Percentiles rank a stretch among this genome's conserved stretches.
Conservation (phyloP, 2,888 invertebrate genomes). For the Formica aserva region DNA sequence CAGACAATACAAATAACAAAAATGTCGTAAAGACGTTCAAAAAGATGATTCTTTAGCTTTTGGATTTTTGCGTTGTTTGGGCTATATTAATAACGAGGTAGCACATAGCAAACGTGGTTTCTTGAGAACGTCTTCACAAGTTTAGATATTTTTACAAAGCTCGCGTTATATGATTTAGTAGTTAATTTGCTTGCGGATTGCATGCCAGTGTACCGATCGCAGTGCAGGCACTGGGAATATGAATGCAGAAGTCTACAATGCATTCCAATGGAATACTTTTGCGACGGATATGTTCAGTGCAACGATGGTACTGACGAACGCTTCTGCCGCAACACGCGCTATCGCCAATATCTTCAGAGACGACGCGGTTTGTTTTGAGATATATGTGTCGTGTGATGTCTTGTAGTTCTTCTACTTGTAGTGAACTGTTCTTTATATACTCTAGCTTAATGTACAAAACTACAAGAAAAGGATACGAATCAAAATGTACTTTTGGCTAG, state of each 20-base stretch:
- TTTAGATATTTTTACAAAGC: slow-evolving; percentile 68
- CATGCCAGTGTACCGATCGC: slow-evolving; percentile 83
- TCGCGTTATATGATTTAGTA: slow-evolving; percentile 83
- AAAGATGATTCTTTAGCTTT: background rate
- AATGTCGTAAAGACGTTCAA: background rate
- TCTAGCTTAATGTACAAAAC: slow-evolving; percentile 34
- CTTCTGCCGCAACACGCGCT: slow-evolving; percentile 87
- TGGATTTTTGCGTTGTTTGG: slow-evolving; percentile 13
- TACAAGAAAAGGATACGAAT: slow-evolving; percentile 28
- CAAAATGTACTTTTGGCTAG: too few species aligned
- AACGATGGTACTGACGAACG: slow-evolving; percentile 89
- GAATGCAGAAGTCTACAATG: slow-evolving; percentile 88
- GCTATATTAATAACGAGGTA: slow-evolving; percentile 3
- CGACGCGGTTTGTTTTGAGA: slow-evolving; percentile 85
- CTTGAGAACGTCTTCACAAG: slow-evolving; percentile 31
- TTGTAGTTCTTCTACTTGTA: slow-evolving; percentile 51
- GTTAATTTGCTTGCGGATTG: slow-evolving; percentile 85
- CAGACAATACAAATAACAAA: slow-evolving; percentile 26
- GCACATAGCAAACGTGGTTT: slow-evolving; percentile 43
- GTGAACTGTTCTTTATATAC: slow-evolving; percentile 36
- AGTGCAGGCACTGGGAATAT: slow-evolving; percentile 86
- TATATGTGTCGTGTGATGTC: slow-evolving; percentile 85
- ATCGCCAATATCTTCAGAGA: slow-evolving; percentile 83
- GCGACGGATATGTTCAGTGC: slow-evolving; percentile 89
- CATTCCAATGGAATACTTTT: slow-evolving; percentile 87